Percentiles rank a stretch among this genome's conserved stretches.
These are phyloP conservation scores for Phalacrocorax pelagicus DNA, from an alignment of 2,113 vertebrate species.

Conservation along the genomic window DNA sequence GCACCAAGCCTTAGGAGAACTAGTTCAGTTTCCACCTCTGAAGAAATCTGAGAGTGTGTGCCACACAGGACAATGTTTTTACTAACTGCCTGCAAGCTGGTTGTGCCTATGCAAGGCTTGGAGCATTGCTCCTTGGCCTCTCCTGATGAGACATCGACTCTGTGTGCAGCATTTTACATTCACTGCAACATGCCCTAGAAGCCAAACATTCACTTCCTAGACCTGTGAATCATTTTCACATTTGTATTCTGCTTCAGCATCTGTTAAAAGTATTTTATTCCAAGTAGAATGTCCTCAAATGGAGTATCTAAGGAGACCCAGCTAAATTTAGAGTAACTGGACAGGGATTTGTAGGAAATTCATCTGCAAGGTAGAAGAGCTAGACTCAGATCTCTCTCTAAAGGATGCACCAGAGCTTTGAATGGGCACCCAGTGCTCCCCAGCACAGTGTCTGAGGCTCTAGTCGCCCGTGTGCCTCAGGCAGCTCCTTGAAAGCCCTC, in stretches of 20 bases:
- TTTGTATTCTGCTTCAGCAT: neutral
- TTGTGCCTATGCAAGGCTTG: neutral
- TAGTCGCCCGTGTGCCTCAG: neutral
- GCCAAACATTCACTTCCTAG: slow-evolving; percentile 2
- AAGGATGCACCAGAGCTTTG: neutral
- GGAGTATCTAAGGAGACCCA: neutral
- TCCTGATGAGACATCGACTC: neutral
- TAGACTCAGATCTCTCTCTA: neutral
- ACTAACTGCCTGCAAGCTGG: neutral
- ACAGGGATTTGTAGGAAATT: neutral
- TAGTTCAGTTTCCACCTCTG: neutral
- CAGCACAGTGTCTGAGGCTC: neutral
- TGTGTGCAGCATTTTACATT: neutral
- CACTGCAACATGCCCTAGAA: neutral
- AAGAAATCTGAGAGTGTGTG: neutral
- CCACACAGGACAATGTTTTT: neutral
- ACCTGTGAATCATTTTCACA: neutral
- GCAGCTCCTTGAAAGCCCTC: neutral
- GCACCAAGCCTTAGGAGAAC: neutral
- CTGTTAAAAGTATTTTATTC: neutral
- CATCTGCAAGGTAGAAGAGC: neutral
- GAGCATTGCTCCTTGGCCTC: neutral
- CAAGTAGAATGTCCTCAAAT: neutral
- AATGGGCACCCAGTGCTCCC: neutral
- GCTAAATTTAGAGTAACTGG: neutral